A percentile compares a stretch with the other conserved stretches of the same genome.
These are phyloP conservation scores for Cossypha heuglini DNA, from an alignment of 2,797 vertebrate species.

Conservation along the genomic window DNA sequence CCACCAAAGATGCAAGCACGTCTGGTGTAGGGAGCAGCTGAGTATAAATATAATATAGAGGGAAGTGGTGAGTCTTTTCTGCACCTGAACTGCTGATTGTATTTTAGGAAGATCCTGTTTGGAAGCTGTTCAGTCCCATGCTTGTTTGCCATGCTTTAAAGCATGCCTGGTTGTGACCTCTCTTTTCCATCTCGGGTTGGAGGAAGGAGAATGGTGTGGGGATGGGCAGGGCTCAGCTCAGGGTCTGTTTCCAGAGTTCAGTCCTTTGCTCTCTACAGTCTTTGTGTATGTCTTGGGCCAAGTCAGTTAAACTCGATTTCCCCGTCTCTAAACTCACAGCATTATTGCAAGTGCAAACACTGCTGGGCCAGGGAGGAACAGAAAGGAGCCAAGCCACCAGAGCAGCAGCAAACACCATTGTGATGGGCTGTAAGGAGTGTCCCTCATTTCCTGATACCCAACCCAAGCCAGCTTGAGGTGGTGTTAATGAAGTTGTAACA, in stretches of 20 bases:
- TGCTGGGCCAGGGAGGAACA: background rate
- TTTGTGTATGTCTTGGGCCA: background rate
- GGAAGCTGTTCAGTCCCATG: background rate
- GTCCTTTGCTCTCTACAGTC: background rate
- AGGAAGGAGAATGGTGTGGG: background rate
- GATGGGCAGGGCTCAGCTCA: background rate
- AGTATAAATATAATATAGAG: background rate
- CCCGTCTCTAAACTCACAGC: background rate
- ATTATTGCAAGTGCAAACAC: background rate
- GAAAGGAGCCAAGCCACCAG: background rate
- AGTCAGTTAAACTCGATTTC: background rate
- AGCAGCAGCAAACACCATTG: background rate
- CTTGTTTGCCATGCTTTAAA: background rate
- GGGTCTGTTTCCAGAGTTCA: background rate
- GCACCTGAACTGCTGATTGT: background rate
- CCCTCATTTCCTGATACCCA: background rate
- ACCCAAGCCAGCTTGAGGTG: background rate
- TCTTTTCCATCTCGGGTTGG: background rate
- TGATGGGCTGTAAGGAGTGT: background rate
- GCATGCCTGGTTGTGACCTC: background rate
- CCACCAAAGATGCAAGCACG: background rate
- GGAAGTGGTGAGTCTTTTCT: background rate
- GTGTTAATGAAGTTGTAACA: background rate
- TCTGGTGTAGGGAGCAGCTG: background rate
- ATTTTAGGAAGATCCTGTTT: conserved; percentile 4